Evolutionary conservation across 2,888 invertebrate genomes (phyloP).

Genomic region (Spialia ferax): DNA sequence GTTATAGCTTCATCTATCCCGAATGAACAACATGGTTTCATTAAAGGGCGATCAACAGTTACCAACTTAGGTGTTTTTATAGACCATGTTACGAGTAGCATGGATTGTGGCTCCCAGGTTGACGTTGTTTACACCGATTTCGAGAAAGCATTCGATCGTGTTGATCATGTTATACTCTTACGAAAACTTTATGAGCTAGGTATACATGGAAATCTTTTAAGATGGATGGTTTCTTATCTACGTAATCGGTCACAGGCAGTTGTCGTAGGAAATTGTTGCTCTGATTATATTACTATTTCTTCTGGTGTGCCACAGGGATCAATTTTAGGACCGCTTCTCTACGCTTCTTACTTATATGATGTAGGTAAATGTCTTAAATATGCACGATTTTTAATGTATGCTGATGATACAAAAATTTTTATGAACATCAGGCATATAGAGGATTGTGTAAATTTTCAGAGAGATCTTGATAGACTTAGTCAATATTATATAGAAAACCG

Average conservation of each 20-base stretch:
- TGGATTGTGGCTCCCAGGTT: not conserved
- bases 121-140: not conserved
- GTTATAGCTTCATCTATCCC: not conserved
- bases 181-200: not conserved
- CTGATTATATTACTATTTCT: not conserved
- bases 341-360: not conserved
- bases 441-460: not conserved
- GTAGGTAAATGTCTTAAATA: not conserved
- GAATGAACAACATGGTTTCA: not conserved
- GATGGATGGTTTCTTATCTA: constrained; percentile 1
- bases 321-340: not conserved
- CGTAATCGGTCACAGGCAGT: not conserved
- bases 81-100: not conserved
- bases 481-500: not conserved
- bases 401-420: not conserved
- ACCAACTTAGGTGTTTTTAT: not conserved
- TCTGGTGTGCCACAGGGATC: not conserved
- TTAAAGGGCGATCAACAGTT: not conserved
- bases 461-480: not conserved
- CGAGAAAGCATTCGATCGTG: not conserved
- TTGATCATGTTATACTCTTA: not conserved
- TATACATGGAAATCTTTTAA: not conserved
- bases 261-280: constrained; percentile 1
- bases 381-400: not conserved
- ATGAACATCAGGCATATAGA: not conserved